A percentile compares a stretch with the other conserved stretches of the same genome.
Conservation (phyloP, 2,888 invertebrate genomes). For the Drosophila mimica region DNA sequence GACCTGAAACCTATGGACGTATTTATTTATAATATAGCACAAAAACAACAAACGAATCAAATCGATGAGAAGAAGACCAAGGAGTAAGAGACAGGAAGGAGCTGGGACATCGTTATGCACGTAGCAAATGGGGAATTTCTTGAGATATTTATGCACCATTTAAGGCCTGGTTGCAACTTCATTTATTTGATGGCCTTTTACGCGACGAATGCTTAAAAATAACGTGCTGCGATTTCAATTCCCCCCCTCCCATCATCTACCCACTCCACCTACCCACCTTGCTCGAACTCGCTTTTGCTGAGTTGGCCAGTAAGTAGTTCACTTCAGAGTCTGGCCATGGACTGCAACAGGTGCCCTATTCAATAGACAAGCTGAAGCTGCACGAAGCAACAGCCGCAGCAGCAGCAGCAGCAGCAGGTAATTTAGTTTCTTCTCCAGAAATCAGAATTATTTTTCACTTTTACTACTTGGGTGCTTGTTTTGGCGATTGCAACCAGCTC, state of each 20-base stretch:
- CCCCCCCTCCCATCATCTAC: background rate
- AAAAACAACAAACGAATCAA: background rate
- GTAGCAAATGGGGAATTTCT: constrained; percentile 65
- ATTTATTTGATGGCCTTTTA: constrained; percentile 71
- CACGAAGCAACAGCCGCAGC: background rate
- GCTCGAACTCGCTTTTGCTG: background rate
- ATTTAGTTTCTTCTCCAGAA: constrained; percentile 32
- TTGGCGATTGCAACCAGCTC: constrained; percentile 7
- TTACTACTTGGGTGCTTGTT: constrained; percentile 50
- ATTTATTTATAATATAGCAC: constrained; percentile 31
- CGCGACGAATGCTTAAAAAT: constrained; percentile 52
- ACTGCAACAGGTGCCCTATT: constrained; percentile 63
- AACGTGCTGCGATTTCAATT: constrained; percentile 34
- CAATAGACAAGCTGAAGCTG: constrained; percentile 48
- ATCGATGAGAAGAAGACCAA: background rate
- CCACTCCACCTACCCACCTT: background rate
- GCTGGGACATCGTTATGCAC: constrained; percentile 58
- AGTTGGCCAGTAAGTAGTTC: constrained; percentile 20
- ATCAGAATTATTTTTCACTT: constrained; percentile 64
- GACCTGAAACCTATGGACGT: constrained; percentile 36
- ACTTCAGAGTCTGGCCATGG: constrained; percentile 1
- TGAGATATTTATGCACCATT: constrained; percentile 63
- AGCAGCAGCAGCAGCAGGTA: background rate
- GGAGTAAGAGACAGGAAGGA: constrained; percentile 3
- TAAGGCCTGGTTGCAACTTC: constrained; percentile 72